phyloP scores from a whole-genome alignment of 2,113 vertebrate genomes.

The Onychostruthus taczanowskii region DNA sequence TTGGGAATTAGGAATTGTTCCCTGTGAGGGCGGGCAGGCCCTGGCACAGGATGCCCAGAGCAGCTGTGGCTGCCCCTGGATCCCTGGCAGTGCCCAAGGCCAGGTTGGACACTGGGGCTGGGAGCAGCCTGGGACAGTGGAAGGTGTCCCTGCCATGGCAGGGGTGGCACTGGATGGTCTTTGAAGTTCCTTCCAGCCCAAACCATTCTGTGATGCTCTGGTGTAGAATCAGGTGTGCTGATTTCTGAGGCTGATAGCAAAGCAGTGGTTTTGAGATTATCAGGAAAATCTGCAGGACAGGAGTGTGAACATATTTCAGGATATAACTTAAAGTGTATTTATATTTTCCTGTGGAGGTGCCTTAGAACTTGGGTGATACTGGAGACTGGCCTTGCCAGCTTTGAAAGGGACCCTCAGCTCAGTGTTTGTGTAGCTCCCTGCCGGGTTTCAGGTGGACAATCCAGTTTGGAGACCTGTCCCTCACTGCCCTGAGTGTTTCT shows the following conservation, averaged over 20 bases:
- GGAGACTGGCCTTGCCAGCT: neutral
- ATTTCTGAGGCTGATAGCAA: neutral
- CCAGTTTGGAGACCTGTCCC: neutral
- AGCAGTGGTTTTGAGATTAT: neutral
- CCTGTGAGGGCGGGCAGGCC: neutral
- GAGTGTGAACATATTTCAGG: rapidly evolving
- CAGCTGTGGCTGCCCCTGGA: neutral
- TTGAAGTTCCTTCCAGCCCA: neutral
- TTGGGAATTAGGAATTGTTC: neutral
- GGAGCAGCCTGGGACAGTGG: neutral
- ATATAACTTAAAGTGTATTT: neutral
- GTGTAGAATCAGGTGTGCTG: neutral
- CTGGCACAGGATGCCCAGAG: neutral
- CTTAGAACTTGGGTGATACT: rapidly evolving
- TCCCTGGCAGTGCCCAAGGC: neutral
- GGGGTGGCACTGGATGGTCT: rapidly evolving
- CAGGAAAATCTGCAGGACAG: neutral
- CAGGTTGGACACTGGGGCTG: neutral
- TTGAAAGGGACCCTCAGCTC: neutral
- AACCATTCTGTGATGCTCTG: neutral
- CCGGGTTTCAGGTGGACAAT: neutral
- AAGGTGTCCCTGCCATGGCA: neutral
- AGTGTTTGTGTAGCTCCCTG: rapidly evolving
- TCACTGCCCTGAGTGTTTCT: neutral
- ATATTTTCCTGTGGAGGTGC: neutral